phyloP scores from a whole-genome alignment of 2,797 vertebrate genomes.

The Mareca penelope region DNA sequence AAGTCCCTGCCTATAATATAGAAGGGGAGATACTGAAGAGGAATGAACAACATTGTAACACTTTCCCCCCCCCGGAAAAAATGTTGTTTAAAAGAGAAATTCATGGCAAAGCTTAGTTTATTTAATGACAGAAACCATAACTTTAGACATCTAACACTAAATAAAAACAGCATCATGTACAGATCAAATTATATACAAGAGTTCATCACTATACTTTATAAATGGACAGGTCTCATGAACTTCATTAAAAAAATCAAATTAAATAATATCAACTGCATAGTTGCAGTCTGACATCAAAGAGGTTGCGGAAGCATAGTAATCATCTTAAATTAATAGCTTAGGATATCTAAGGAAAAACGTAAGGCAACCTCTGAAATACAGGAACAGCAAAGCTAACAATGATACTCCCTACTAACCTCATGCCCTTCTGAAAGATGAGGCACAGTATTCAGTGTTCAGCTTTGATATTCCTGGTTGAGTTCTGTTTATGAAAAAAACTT shows the following conservation, averaged over 20 bases:
- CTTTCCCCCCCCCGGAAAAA: accelerated
- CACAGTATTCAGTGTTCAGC: neutral
- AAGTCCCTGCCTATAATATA: neutral
- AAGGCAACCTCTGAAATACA: neutral
- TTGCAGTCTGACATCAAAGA: neutral
- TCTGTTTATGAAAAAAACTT: neutral
- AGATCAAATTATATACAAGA: conserved; percentile 60
- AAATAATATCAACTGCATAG: neutral
- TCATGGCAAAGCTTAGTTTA: conserved; percentile 54
- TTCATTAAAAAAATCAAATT: neutral
- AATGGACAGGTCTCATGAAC: neutral
- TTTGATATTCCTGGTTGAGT: neutral
- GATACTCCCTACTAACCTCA: neutral
- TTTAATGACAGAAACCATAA: conserved; percentile 49
- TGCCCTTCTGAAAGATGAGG: neutral
- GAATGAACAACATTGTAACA: neutral
- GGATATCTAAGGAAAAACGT: neutral
- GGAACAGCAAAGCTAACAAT: neutral
- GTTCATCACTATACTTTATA: conserved; percentile 34
- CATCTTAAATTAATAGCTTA: neutral
- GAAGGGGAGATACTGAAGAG: neutral
- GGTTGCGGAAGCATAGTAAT: neutral
- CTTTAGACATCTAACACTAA: conserved; percentile 57
- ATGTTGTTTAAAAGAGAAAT: neutral
- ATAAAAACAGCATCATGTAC: conserved; percentile 65